Evolutionary conservation across 1,140 invertebrate species (phyloP), one percentile per base, ranked within the genome.

Genomic region (Drosophila santomea): DNA sequence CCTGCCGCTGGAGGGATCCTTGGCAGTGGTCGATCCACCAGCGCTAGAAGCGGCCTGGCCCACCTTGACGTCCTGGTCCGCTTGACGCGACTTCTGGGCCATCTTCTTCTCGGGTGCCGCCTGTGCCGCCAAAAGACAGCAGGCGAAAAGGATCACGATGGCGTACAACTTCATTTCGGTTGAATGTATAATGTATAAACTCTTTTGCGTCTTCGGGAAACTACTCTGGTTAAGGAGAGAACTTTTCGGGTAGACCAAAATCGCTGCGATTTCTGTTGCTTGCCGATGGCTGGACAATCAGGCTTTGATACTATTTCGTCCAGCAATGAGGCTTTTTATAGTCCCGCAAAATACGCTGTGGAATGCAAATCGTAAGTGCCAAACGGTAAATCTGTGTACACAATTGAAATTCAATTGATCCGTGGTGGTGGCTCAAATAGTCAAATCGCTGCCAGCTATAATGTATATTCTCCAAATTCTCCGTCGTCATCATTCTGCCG

Each of bases 301-400:
- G 85, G 79, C 82, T 90, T 74, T 90, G 88, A 90, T 90, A 90
- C 73, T 78, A 76, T 76, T 78, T 68, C 66, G 55, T 43, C 14
- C 55, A 48, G 62, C 44, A 57, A 58, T 66, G 44, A 56, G 45
- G 76, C 58, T 66, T 90, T 90, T 90, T 90, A 90, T 90, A 90
- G 78, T 44, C 10, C 43, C 43, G 17, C 3, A 15, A 45, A 45
- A 20, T 20, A 10, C 61, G 25, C 47, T 48, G 15, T 32, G 44
- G 58, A 55, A 45, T 63, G 47, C 4, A 57, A 69, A 73, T 36
- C 44, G 57, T 51, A 51, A 67, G 76, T 78, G 67, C 78, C 50
- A 7, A 61, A 64, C 60, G 58, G 68, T 74, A 68, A 77, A 51
- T 4, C 55, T 55, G 54, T 45, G 35, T 47, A 76, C 62, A 61